Percentiles rank a stretch among this genome's conserved stretches.
Evolutionary conservation across 1,140 invertebrate genomes (phyloP).

Genomic region (Macrobrachium rosenbergii): DNA sequence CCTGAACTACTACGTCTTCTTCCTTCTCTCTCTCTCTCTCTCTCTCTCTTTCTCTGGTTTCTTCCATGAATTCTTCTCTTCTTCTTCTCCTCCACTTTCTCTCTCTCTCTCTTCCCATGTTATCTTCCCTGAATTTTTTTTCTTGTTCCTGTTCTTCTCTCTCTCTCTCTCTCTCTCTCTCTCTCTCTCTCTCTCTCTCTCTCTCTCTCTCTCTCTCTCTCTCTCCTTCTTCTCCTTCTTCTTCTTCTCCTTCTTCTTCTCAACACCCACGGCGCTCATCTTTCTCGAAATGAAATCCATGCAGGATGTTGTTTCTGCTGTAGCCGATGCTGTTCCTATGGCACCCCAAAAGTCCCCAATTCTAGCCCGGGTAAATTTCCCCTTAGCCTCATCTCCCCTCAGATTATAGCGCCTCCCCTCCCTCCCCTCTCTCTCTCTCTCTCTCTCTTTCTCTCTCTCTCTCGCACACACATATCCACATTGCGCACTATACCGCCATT

Average conservation of each 20-base stretch:
- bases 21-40: background rate
- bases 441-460: no score
- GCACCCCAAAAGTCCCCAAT: no score
- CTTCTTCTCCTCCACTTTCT: no score
- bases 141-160: no score
- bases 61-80: no score
- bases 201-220: background rate
- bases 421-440: background rate
- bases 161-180: no score
- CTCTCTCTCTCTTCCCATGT: no score
- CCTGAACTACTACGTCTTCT: background rate
- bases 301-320: no score
- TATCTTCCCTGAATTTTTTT: no score
- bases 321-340: no score
- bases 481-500: background rate
- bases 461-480: background rate
- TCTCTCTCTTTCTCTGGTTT: background rate
- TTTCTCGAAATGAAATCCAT: no score
- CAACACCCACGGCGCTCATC: background rate
- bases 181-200: no score
- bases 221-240: background rate
- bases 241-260: background rate
- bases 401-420: background rate
- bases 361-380: background rate
- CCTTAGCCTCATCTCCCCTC: background rate